Evolutionary conservation across 92 coral and sea anemone genomes (phyloP).

Genomic region (Epizoanthus ramosus): DNA sequence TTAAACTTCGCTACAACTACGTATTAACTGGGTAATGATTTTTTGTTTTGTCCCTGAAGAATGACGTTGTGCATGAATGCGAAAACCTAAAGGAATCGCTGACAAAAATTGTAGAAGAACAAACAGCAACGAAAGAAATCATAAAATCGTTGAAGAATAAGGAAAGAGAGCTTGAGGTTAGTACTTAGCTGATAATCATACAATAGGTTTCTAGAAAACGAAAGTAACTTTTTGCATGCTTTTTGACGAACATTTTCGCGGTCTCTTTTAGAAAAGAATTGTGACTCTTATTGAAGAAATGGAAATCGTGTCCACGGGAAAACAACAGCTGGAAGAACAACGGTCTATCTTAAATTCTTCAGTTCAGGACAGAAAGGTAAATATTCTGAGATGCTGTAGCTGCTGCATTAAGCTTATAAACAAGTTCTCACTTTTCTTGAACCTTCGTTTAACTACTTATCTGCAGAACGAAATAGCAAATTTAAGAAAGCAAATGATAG

Average conservation of each 20-base stretch:
- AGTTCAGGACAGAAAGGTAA: constrained; percentile 36
- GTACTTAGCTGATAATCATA: neutral
- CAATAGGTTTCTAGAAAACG: neutral
- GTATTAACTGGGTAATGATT: neutral
- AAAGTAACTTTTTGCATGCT: neutral
- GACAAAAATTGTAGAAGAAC: neutral
- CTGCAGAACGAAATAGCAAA: constrained; percentile 54
- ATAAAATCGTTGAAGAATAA: neutral
- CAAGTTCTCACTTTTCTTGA: neutral
- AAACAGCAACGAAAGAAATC: neutral
- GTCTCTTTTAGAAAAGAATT: constrained; percentile 15
- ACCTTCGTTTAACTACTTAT: neutral
- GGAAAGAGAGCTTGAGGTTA: constrained; percentile 23
- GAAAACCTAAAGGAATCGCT: constrained; percentile 7
- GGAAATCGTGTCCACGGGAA: neutral
- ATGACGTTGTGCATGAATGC: neutral
- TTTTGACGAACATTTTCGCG: too few species aligned
- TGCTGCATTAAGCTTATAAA: neutral
- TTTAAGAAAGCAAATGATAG: constrained; percentile 42
- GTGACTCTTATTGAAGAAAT: constrained; percentile 10
- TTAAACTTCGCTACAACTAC: neutral
- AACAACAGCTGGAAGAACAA: constrained; percentile 11
- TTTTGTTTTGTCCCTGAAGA: neutral
- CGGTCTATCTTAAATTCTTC: neutral
- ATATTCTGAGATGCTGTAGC: neutral